Evolutionary conservation across 2,113 vertebrate genomes (phyloP), one percentile per base, ranked within the genome.

Genomic region (Camelus bactrianus): DNA sequence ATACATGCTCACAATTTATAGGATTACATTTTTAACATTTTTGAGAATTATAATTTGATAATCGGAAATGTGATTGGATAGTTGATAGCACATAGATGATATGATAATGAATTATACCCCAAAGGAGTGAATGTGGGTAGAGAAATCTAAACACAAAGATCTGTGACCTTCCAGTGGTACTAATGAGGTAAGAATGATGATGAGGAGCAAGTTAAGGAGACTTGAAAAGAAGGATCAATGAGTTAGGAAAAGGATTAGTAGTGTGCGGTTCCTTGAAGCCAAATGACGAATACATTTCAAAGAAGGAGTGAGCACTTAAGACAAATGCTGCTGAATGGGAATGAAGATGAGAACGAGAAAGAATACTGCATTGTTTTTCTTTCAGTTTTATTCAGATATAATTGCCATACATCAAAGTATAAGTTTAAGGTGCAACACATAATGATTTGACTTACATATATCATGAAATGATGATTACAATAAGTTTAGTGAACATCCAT

Each of bases 61-160:
- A 80, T 67, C 77, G 92, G n/a, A 92, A 90, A 72, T 42, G 35
- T 0, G 24, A 84, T 19, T 85, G 72, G 32, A 83, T 42, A 94
- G 58, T 22, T 72, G 28, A 56, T 58, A 87, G 5, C 38, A 95
- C 48, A 65, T 19, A 52, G 20, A 64, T 91, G 8, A 28, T 54
- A 75, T 20, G 15, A 32, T 19, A 84, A 85, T 46, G 4, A 38
- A 50, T 38, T 48, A 58, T 60, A 80, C 30, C 24, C 17, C 69
- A 76, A 87, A 90, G 12, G 20, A 87, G 11, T 60, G 8, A 67
- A 69, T 64, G 26, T 38, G 2, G 35, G 65, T 38, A 70, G 6
- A 76, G 12, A 92, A 80, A 93, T 54, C 3, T 35, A 94, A 95
- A 82, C 10, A 83, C 46, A 82, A 64, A 81, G 42, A 62, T 30